These are phyloP conservation scores for Aphaenogaster rudis DNA, from an alignment of 1,140 invertebrate genomes.

Conservation along the genomic window DNA sequence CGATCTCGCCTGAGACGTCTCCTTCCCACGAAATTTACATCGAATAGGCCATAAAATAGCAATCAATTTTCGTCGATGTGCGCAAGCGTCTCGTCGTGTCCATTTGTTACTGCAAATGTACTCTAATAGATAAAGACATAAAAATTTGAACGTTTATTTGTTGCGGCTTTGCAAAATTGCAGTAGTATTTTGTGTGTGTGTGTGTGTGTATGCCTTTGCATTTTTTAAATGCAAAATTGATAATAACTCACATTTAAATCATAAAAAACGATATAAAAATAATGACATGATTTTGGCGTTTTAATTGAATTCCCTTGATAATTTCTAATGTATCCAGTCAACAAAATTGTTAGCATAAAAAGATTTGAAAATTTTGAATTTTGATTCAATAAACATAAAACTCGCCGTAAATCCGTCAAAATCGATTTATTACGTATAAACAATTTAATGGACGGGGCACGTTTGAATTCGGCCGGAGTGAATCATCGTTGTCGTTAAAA, in stretches of 20 bases:
- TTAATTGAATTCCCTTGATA: background rate
- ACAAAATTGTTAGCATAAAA: background rate
- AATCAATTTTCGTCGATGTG: constrained; percentile 16
- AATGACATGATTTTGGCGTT: background rate
- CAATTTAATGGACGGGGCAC: constrained; percentile 14
- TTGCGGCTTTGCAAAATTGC: background rate
- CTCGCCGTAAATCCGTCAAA: background rate
- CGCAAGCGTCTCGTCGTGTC: background rate
- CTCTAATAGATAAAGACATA: background rate
- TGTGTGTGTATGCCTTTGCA: background rate
- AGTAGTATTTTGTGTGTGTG: background rate
- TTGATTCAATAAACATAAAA: background rate
- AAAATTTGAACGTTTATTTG: background rate
- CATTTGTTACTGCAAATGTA: background rate
- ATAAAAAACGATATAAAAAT: background rate
- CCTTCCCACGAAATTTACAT: constrained; percentile 33
- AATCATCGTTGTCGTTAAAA: constrained; percentile 55
- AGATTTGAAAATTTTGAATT: constrained; percentile 13
- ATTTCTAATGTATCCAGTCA: background rate
- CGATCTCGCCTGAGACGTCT: constrained; percentile 4
- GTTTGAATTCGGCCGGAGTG: background rate
- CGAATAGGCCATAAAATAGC: constrained; percentile 47
- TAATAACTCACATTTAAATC: background rate
- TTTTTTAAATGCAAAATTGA: background rate
- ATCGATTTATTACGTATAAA: background rate